A percentile compares a stretch with the other conserved stretches of the same genome.
These are phyloP conservation scores for Crepidodera aurea DNA, from an alignment of 2,888 invertebrate genomes.

Conservation along the genomic window DNA sequence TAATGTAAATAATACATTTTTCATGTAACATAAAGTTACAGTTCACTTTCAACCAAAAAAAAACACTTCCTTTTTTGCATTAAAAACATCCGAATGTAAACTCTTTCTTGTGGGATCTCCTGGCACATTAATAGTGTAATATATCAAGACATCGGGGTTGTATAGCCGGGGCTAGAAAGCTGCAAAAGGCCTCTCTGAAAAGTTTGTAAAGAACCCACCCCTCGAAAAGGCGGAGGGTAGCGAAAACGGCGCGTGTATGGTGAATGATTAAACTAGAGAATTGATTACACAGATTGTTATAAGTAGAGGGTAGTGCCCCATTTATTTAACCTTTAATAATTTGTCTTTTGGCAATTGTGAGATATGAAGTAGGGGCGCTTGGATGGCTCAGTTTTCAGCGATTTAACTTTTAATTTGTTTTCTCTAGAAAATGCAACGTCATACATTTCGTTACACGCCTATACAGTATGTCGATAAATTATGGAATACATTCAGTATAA, in stretches of 20 bases:
- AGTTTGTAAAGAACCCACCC: slow-evolving; percentile 30
- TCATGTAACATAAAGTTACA: no score
- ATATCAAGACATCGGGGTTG: slow-evolving; percentile 29
- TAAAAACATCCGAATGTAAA: slow-evolving; percentile 9
- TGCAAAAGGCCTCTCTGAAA: slow-evolving; percentile 23
- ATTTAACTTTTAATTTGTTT: slow-evolving; percentile 13
- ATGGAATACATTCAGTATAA: no score
- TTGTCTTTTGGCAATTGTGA: slow-evolving; percentile 32
- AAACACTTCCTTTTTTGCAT: background rate
- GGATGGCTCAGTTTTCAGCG: background rate
- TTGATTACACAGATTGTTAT: slow-evolving; percentile 36
- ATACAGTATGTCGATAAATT: no score
- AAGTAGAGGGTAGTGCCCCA: slow-evolving; percentile 32
- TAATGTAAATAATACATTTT: no score
- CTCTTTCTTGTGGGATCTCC: slow-evolving; percentile 15
- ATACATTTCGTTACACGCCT: background rate
- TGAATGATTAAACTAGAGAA: slow-evolving; percentile 32
- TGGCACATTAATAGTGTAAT: slow-evolving; percentile 24
- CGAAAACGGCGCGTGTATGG: slow-evolving; percentile 24
- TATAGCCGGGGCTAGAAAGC: slow-evolving; percentile 26
- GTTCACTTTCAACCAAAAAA: no score
- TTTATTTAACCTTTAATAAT: slow-evolving; percentile 39
- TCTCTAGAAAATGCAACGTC: background rate
- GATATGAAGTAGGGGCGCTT: slow-evolving; percentile 18
- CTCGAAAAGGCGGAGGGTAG: slow-evolving; percentile 18